Percentiles rank a stretch among this genome's conserved stretches.
phyloP scores from a whole-genome alignment of 2,113 vertebrate species.

The Paedocypris sp. region DNA sequence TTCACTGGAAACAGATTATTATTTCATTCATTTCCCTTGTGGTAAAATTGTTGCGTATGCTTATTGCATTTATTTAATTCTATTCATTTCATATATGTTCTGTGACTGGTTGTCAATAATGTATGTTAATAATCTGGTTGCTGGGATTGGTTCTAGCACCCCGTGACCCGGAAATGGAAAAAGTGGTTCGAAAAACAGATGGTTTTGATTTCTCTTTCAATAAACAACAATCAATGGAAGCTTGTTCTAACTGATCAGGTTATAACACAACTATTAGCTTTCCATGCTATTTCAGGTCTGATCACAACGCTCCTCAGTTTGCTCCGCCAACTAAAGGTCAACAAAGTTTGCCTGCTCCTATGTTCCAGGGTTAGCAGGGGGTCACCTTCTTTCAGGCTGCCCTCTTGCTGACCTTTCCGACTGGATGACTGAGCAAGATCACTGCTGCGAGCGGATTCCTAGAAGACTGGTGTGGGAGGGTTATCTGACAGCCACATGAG shows the following conservation, averaged over 20 bases:
- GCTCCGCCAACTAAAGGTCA: background rate
- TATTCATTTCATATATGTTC: too few relatives aligned
- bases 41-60: too few relatives aligned
- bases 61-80: too few relatives aligned
- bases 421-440: background rate
- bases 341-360: slow-evolving; percentile 4
- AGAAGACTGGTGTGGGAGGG: slow-evolving; percentile 30
- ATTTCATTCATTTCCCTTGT: too few relatives aligned
- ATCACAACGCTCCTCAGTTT: background rate
- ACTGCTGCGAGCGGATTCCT: slow-evolving; percentile 32
- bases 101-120: too few relatives aligned
- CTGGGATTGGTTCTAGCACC: too few relatives aligned
- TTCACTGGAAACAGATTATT: too few relatives aligned
- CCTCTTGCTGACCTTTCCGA: slow-evolving; percentile 7
- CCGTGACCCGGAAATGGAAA: too few relatives aligned
- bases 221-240: too few relatives aligned
- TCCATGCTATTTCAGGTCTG: background rate
- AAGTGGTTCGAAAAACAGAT: too few relatives aligned
- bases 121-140: too few relatives aligned
- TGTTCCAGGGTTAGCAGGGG: slow-evolving; percentile 2
- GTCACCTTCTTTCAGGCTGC: background rate
- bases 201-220: too few relatives aligned
- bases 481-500: background rate
- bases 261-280: background rate
- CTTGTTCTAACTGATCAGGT: background rate